Base-by-base conservation (phyloP, 1,140 invertebrate species). In the Diplogasteroides magnus region DNA sequence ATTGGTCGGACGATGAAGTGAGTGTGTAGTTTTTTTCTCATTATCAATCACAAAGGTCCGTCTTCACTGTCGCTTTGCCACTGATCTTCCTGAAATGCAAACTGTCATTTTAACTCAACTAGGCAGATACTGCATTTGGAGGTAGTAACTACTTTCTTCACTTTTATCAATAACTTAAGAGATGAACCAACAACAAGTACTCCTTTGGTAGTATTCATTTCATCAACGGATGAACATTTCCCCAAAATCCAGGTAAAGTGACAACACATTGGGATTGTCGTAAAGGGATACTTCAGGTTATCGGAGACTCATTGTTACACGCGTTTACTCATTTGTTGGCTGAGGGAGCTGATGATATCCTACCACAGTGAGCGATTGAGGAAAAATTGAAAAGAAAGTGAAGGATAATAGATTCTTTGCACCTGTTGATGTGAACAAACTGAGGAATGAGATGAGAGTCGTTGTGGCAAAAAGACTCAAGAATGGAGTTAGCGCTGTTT, bases 91-190 rank as follows among this genome's bases (percentile, higher is more conserved):
- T 19, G 66, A 68, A 31, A 67, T 67, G 66, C n/a, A 25, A 31
- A 61, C 66, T 28, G 28, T 31, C 27, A 63, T 31, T 13, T 25
- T 23, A 23, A 27, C 28, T 27, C 48, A 68, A 14, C 3, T 11
- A 6, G 66, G 66, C 14, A 6, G 66, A 68, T 68, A 68, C 55
- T 57, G 59, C n/a, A 64, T 68, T 27, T 68, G 66, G 66, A 68
- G 66, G 66, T 64, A 48, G 6, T n/a, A n/a, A n/a, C n/a, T n/a
- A n/a, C n/a, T n/a, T n/a, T n/a, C 6, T 31, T 57, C 58, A 60
- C 6, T 66, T 64, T 66, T 64, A 48, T 15, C 27, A 27, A 66
- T n/a, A 14, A 14, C 28, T 66, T 6, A 19, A 68, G 66, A 29
- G 66, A 68, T 37, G 57, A 68, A 25, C 66, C 66, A 15, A 32